phyloP scores from a whole-genome alignment of 1,140 invertebrate species.

The Octopus bimaculoides region DNA sequence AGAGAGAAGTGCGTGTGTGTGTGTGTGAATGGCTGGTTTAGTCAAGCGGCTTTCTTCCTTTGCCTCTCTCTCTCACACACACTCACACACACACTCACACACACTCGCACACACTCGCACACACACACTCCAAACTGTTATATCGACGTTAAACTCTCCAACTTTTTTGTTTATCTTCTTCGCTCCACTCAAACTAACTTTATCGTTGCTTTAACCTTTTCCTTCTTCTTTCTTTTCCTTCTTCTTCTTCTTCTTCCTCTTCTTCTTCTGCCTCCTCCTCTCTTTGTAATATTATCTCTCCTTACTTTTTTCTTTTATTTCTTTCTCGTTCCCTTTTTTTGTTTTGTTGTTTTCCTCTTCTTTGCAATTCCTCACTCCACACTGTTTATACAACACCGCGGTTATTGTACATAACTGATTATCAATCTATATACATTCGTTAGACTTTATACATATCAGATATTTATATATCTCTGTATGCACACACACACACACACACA shows the following conservation, averaged over 20 bases:
- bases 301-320: neutral
- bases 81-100: neutral
- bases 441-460: neutral
- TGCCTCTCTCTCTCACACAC: neutral
- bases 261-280: neutral
- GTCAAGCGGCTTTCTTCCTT: neutral
- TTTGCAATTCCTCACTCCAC: neutral
- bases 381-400: neutral
- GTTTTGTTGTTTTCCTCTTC: no score
- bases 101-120: neutral
- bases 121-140: neutral
- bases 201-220: neutral
- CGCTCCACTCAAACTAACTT: neutral
- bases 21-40: neutral
- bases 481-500: neutral
- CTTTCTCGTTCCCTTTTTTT: neutral
- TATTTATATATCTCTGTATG: neutral
- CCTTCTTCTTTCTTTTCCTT: neutral
- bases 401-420: no score
- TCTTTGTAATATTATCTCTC: neutral
- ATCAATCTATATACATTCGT: neutral
- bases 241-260: neutral
- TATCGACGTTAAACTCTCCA: neutral
- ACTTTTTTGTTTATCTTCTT: neutral
- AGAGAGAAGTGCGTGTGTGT: no score